Conservation (phyloP, 2,888 invertebrate genomes). For the Pandemis cinnamomeana region DNA sequence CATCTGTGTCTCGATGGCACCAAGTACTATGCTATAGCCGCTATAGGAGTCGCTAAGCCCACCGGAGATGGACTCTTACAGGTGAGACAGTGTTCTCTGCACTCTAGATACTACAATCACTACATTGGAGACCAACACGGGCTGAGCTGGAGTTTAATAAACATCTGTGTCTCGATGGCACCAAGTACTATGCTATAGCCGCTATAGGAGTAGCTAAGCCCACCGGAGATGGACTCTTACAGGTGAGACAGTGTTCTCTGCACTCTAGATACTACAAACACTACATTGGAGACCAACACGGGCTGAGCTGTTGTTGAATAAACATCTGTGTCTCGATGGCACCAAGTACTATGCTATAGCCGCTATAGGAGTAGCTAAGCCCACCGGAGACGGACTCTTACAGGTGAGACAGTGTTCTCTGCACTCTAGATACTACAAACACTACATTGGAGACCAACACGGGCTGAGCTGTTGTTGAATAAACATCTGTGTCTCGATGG, state of each 20-base stretch:
- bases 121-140: conserved; percentile 92
- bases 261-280: too few relatives aligned
- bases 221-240: conserved; percentile 85
- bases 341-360: too few relatives aligned
- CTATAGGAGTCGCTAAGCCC: conserved; percentile 85
- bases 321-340: too few relatives aligned
- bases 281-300: too few relatives aligned
- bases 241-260: conserved; percentile 66
- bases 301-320: too few relatives aligned
- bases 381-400: too few relatives aligned
- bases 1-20: conserved; percentile 90
- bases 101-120: conserved; percentile 73
- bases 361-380: too few relatives aligned
- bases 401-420: too few relatives aligned
- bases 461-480: too few relatives aligned
- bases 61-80: conserved; percentile 86
- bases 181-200: conserved; percentile 86
- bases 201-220: conserved; percentile 85
- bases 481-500: too few relatives aligned
- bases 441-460: too few relatives aligned
- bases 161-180: conserved; percentile 90
- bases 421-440: too few relatives aligned
- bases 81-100: conserved; percentile 58
- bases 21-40: conserved; percentile 86
- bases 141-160: conserved; percentile 91